Base-by-base conservation (phyloP, 2,888 invertebrate species). In the Cerastis rubricosa region DNA sequence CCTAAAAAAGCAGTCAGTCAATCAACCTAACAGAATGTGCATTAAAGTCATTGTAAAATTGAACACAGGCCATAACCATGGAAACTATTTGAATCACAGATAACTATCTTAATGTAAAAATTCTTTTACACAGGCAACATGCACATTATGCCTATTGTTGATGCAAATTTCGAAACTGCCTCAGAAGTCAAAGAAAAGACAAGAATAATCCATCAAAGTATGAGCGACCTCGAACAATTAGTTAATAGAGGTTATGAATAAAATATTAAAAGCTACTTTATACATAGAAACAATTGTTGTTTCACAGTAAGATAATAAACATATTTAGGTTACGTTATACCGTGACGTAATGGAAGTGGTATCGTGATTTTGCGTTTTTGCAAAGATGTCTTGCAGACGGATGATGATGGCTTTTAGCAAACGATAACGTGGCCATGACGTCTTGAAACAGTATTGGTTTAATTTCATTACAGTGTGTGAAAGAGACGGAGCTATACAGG, bases 251-350 rank as follows among this genome's bases (percentile, higher is more conserved):
- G 65, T 64, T 68, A 43, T 86, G 78, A 84, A 87, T 83, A 84
- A 86, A 89, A 87, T 85, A 86, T 85, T 87, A 89, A 89, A 87
- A 87, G 87, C 89, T 89, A 86, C 88, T 83, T 88, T 76, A 84
- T 54, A 80, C 69, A 88, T 77, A 85, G 83, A 85, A 86, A 89
- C 85, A 79, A 83, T 85, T 84, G 77, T 82, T 72, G 84, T 77
- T 82, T 78, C 71, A 49, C 84, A 73, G 80, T 83, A 74, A 70
- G 70, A 74, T 74, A 69, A 66, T 29, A 69, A 71, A 81, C 72
- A 88, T 57, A 61, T 51, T 85, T 81, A 88, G 81, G 75, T 81
- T 85, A 85, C 72, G 83, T 43, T 83, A 40, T 5, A 19, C 6
- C 47, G 40, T 63, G 29, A 68, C 47, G 47, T 70, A 22, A 40